Base-by-base conservation (phyloP, 2,113 vertebrate species). In the Brachyhypopomus gauderio region DNA sequence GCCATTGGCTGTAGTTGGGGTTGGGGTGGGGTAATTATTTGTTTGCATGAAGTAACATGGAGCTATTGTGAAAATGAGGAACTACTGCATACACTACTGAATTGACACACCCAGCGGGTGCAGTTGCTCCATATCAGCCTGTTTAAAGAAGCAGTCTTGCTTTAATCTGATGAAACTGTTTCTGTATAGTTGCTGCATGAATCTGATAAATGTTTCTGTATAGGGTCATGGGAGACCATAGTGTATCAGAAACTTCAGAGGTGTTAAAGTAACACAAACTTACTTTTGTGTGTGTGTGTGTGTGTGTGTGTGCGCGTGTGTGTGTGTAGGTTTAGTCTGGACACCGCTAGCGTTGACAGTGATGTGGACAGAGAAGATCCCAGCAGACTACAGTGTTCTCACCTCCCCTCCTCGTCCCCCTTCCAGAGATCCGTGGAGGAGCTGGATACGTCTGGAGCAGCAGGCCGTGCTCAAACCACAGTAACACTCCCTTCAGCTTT, bases 291-390 rank as follows among this genome's bases (percentile, higher is more conserved):
- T 27, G 16, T 60, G 22, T 30, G 22, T 41, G 17, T 81, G 38
- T 82, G 63, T 79, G 16, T 5, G 6, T 58, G 56, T 48, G 14
- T 80, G 23, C 76, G 23, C 52, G 12, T 30, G n/a, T 80, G 72
- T 71, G 56, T 83, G 36, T 85, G 73, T 78, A 98, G 97, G 82
- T 91, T 97, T 80, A 98, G 96, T 89, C 85, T 96, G 25, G 94
- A 96, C 27, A 75, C 92, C 16, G 87, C 85, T 0, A 90, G 89
- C 11, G 79, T 87, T 25, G 93, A 94, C 91, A 96, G 94, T 0
- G 95, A 95, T 1, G 89, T 89, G 45, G 96, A 95, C 72, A 86
- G 86, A 78, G 95, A 94, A 0, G 88, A 88, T 23, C 89, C 85
- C 8, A 89, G 84, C 66, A 86, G 88, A 38, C 78, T 85, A 38